Conservation (phyloP, 2,797 vertebrate species). For the Sebastes ruberrimus region DNA sequence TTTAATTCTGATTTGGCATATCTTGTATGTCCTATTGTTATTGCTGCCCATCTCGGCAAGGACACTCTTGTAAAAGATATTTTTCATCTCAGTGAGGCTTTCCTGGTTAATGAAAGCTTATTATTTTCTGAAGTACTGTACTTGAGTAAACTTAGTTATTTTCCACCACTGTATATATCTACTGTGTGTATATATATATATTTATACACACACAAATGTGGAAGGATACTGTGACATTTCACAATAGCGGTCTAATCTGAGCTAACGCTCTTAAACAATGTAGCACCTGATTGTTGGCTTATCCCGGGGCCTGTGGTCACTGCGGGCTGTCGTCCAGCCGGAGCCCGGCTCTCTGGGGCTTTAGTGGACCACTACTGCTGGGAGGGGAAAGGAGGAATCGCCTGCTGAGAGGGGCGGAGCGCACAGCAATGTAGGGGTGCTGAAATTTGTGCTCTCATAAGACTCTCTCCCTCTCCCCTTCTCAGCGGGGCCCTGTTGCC, state of each 20-base stretch:
- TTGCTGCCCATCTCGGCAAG: background rate
- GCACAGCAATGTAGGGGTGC: constrained; percentile 46
- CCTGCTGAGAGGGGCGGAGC: constrained; percentile 33
- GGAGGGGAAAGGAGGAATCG: constrained; percentile 13
- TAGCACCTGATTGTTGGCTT: constrained; percentile 78
- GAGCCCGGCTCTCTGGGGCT: constrained; percentile 38
- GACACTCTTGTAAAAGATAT: background rate
- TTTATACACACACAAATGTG: constrained; percentile 3
- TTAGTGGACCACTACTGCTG: constrained; percentile 32
- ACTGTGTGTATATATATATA: background rate
- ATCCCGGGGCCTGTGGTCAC: constrained; percentile 50
- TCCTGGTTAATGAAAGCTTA: background rate
- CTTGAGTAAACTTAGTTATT: background rate
- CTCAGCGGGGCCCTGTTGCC: constrained; percentile 76
- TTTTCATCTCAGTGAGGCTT: background rate
- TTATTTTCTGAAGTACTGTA: background rate
- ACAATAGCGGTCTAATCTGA: constrained; percentile 68
- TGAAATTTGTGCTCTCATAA: constrained; percentile 63
- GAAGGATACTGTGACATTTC: constrained; percentile 57
- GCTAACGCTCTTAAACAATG: constrained; percentile 71
- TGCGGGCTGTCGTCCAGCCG: constrained; percentile 31
- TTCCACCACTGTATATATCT: background rate
- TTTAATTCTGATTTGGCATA: background rate
- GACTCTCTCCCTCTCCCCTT: constrained; percentile 44
- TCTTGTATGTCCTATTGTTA: background rate